Evolutionary conservation across 2,888 invertebrate genomes (phyloP).

Genomic region (Frankliniella fusca): DNA sequence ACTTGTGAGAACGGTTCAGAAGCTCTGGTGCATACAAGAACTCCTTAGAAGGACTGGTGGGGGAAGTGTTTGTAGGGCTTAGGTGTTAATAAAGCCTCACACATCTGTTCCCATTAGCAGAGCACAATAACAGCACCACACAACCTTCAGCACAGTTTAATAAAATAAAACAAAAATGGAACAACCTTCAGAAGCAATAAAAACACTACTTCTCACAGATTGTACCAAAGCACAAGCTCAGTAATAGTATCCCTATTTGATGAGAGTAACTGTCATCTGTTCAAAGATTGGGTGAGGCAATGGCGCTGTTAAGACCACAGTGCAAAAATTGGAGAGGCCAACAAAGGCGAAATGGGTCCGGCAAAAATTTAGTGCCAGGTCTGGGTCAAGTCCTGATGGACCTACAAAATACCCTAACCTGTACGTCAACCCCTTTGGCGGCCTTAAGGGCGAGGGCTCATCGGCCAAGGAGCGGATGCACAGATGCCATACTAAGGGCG

Average conservation of each 20-base stretch:
- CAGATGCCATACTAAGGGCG: not conserved
- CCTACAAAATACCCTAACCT: not conserved
- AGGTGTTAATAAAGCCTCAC: not conserved
- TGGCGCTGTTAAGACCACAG: too few relatives aligned
- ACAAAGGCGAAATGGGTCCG: too few relatives aligned
- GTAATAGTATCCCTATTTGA: not conserved
- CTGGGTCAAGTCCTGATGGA: too few relatives aligned
- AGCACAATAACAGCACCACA: too few relatives aligned
- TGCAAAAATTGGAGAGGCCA: too few relatives aligned
- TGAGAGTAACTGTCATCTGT: not conserved
- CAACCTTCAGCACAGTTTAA: too few relatives aligned
- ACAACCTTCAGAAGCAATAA: slow-evolving; percentile 3
- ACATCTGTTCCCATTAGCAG: not conserved
- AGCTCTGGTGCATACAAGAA: too few relatives aligned
- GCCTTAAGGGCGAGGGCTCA: not conserved
- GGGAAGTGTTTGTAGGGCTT: not conserved
- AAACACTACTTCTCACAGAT: slow-evolving; percentile 36
- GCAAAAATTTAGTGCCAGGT: too few relatives aligned
- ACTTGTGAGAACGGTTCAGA: too few relatives aligned
- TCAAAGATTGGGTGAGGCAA: too few relatives aligned
- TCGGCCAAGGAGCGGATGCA: not conserved
- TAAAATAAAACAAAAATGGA: too few relatives aligned
- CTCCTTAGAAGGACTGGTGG: too few relatives aligned
- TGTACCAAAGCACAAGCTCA: not conserved
- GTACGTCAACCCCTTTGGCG: not conserved